Base-by-base conservation (phyloP, 2,888 invertebrate species). In the Stegophylla sp. region DNA sequence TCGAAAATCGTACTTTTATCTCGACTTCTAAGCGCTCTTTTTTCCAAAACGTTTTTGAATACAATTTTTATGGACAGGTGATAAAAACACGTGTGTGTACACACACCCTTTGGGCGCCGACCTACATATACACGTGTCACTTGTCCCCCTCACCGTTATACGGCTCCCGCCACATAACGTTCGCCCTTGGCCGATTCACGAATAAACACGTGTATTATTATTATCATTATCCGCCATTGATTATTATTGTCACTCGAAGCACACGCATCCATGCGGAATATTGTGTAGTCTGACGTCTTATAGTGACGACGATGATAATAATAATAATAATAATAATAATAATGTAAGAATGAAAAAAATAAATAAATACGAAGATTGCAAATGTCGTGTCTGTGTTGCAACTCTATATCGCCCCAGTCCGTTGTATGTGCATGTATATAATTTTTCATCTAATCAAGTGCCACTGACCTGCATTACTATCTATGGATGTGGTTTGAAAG, bases 401-500 rank as follows among this genome's bases (percentile, higher is more conserved):
- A 75, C 23, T 75, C 48, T 59, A 56, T 26, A 59, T 56, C 56
- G 56, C 15, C 53, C 69, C 34, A 28, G 28, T 48, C 48, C 41
- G 26, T 41, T n/a, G 66, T 20, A 53, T 43, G 66, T 66, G 13
- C 34, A 34, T 28, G 34, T 63, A 17, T 56, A 71, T 53, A 17
- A 75, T 76, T 77, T n/a, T 77, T 79, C 71, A 71, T 63, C 79
- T 41, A 26, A 59, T 56, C 59, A 69, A 79, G 69, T 79, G 79
- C 79, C 73, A 82, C 79, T 82, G 83, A 81, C 82, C 82, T 81
- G 82, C 64, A 83, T 82, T 82, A 51, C 82, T 82, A 83, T 82
- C 79, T 82, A 81, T 82, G 82, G 82, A 82, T 82, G 82, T 79
- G 82, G 73, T 74, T 81, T 83, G 83, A 83, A 82, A 84, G 84